Evolutionary conservation across 2,888 invertebrate genomes (phyloP), one percentile per base, ranked within the genome.

Genomic region (Heliconius cydno): DNA sequence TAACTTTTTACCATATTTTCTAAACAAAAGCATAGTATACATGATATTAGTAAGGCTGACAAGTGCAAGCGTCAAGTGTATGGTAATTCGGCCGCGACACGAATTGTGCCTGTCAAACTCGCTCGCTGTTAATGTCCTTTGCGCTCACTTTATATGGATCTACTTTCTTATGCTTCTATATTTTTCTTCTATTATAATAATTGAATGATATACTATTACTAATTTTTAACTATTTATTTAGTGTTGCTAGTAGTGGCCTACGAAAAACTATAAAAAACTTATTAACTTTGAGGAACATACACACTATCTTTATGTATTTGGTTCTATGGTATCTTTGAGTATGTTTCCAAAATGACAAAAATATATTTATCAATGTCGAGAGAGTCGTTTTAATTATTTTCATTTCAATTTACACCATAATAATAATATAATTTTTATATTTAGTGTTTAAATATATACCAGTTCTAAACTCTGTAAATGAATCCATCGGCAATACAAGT

Each of bases 1-100:
- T 1, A 73, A 12, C 6, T 34, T 34, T 19, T 25, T 71, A 3
- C 22, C n/a, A 71, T 46, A 46, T 60, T 63, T 46, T 46, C 9
- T 70, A 46, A 46, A 7, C 7, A 30, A 71, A 79, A 25, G 57
- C 52, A 67, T 71, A 76, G 67, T 63, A 52, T 52, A 67, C 63
- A 34, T 82, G 81, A 87, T 87, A 87, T 87, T 89, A 85, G 86
- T 86, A 83, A 82, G 80, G 86, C 85, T 87, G 88, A 88, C 89
- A 89, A 90, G 89, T 89, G 89, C 87, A 87, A 85, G 86, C 89
- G 90, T 87, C 92, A 91, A 91, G 91, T 89, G 90, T 91, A 93
- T 92, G 92, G 91, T 92, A 93, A 94, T 93, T 90, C 88, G 82
- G 84, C 89, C 89, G 85, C 91, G 89, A 90, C 91, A 90, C 90